phyloP scores from a whole-genome alignment of 2,888 invertebrate species.

The Metopia argyrocephala region DNA sequence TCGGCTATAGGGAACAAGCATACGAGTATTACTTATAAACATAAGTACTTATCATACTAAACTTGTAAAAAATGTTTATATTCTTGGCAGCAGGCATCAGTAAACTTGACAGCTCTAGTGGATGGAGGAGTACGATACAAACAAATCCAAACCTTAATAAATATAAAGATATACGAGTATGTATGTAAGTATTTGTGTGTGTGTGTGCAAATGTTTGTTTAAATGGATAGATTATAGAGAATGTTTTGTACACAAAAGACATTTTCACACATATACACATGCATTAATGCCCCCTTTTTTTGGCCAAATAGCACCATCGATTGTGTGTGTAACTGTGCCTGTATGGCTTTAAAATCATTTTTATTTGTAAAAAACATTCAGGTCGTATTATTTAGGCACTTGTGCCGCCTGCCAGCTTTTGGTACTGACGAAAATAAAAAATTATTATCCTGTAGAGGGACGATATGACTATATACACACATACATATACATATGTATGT shows the following conservation, averaged over 20 bases:
- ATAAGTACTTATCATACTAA: constrained; percentile 65
- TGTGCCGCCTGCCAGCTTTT: constrained; percentile 70
- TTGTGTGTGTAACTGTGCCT: not conserved
- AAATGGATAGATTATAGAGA: constrained; percentile 69
- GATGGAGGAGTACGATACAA: constrained; percentile 58
- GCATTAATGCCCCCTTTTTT: constrained; percentile 54
- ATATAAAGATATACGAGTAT: constrained; percentile 23
- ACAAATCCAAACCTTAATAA: not conserved
- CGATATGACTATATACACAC: constrained; percentile 66
- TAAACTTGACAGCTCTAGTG: constrained; percentile 74
- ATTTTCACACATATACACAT: constrained; percentile 37
- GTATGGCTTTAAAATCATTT: constrained; percentile 15
- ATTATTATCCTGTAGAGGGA: constrained; percentile 75
- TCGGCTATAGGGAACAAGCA: not conserved
- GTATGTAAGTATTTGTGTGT: constrained; percentile 33
- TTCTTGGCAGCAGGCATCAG: constrained; percentile 72
- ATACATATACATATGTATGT: constrained; percentile 45
- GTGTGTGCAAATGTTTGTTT: constrained; percentile 57
- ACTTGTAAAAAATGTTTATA: constrained; percentile 75
- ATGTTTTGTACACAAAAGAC: constrained; percentile 68
- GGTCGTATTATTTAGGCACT: constrained; percentile 65
- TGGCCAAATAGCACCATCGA: constrained; percentile 61
- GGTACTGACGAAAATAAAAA: constrained; percentile 77
- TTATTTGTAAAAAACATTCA: constrained; percentile 51
- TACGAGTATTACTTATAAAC: constrained; percentile 29